Evolutionary conservation across 2,113 vertebrate species (phyloP).

Genomic region (Nothocercus nigrocapillus): DNA sequence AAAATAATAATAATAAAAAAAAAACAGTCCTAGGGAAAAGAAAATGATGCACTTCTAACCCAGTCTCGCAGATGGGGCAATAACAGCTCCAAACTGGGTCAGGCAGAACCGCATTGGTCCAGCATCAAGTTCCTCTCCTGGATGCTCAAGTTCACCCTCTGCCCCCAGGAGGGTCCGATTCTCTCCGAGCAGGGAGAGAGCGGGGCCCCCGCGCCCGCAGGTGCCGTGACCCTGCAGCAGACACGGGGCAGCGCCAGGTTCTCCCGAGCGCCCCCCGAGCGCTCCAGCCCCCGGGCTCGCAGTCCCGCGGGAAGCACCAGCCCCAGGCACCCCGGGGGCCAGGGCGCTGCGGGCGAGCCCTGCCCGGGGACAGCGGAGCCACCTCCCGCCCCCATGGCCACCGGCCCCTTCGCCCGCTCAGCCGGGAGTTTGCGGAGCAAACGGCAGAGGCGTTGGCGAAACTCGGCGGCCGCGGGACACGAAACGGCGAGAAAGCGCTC

Average conservation of each 20-base stretch:
- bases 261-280: too few relatives aligned
- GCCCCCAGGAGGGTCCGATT: background rate
- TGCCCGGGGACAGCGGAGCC: too few relatives aligned
- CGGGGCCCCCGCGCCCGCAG: too few relatives aligned
- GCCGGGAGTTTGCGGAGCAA: background rate
- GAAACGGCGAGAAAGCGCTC: background rate
- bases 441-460: background rate
- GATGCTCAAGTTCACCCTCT: too few relatives aligned
- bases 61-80: background rate
- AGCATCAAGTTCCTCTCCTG: background rate
- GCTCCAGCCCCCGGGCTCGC: too few relatives aligned
- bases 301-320: too few relatives aligned
- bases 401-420: accelerated
- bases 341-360: too few relatives aligned
- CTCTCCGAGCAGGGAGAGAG: background rate
- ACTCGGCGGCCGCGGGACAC: accelerated
- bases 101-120: background rate
- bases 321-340: too few relatives aligned
- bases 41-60: background rate
- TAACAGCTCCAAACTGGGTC: background rate
- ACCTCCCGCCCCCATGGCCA: too few relatives aligned
- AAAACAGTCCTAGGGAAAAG: background rate
- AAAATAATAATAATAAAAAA: background rate
- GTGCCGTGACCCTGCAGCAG: too few relatives aligned
- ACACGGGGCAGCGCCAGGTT: too few relatives aligned